Conservation (phyloP, 1,140 invertebrate species). For the Heterodera schachtii region DNA sequence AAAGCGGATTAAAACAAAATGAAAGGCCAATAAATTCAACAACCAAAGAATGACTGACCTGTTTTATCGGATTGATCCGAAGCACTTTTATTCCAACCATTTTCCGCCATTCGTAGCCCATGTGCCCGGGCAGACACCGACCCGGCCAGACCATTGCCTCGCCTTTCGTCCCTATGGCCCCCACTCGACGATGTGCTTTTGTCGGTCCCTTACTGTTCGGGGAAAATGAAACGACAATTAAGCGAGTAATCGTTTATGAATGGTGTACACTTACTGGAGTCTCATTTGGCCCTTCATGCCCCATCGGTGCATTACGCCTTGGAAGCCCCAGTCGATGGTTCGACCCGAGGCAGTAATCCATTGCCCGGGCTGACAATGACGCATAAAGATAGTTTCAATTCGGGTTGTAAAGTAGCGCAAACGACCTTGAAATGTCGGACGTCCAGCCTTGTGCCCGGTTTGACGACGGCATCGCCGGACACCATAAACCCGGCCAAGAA, state of each 20-base stretch:
- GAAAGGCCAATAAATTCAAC: not conserved
- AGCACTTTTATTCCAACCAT: conserved; percentile 73
- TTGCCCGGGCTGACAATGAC: conserved; percentile 76
- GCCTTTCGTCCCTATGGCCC: conserved; percentile 78
- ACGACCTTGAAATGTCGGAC: conserved; percentile 78
- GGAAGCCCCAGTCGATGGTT: conserved; percentile 94
- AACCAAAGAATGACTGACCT: conserved; percentile 26
- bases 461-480: conserved; percentile 81
- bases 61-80: conserved; percentile 60
- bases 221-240: too few species aligned
- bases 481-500: conserved; percentile 81
- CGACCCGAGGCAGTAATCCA: conserved; percentile 84
- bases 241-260: not conserved
- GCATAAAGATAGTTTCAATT: too few species aligned
- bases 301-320: conserved; percentile 95
- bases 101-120: conserved; percentile 79
- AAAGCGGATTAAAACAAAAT: not conserved
- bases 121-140: conserved; percentile 92
- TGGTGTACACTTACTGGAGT: conserved; percentile 22
- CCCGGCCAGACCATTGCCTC: conserved; percentile 88
- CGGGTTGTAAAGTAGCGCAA: not conserved
- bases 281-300: conserved; percentile 90
- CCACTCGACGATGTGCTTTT: conserved; percentile 88
- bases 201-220: conserved; percentile 74
- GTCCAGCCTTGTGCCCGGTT: conserved; percentile 79